Conservation (phyloP, 1,140 invertebrate species). For the Forficula auricularia region DNA sequence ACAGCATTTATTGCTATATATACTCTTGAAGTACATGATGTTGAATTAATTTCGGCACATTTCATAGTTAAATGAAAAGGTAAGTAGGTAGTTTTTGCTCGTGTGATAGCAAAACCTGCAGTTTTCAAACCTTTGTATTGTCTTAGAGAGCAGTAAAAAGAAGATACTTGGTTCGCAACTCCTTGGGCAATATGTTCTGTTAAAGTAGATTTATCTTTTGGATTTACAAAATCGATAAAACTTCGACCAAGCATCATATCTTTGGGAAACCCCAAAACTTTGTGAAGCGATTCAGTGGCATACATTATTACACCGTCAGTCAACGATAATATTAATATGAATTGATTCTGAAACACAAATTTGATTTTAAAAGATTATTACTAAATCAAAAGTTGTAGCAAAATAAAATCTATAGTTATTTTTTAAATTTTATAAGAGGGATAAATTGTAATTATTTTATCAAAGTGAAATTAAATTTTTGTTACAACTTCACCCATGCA, state of each 20-base stretch:
- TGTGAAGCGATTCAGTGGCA: constrained; percentile 47
- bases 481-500: too few species aligned
- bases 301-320: constrained; percentile 61
- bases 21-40: constrained; percentile 23
- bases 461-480: too few species aligned
- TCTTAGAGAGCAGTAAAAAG: constrained; percentile 31
- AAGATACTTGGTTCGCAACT: constrained; percentile 12
- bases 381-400: too few species aligned
- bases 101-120: constrained; percentile 38
- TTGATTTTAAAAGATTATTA: too few species aligned
- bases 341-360: constrained; percentile 38
- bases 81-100: constrained; percentile 40
- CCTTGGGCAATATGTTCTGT: constrained; percentile 38
- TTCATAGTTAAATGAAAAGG: constrained; percentile 56
- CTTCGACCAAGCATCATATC: constrained; percentile 72
- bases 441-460: too few species aligned
- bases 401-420: too few species aligned
- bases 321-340: constrained; percentile 64
- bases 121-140: constrained; percentile 32
- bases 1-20: constrained; percentile 53
- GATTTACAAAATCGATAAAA: constrained; percentile 72
- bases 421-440: too few species aligned
- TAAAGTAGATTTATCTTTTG: constrained; percentile 47
- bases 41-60: constrained; percentile 23
- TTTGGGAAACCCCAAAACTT: constrained; percentile 57